Evolutionary conservation across 2,113 vertebrate species (phyloP).

Genomic region (Tympanuchus pallidicinctus): DNA sequence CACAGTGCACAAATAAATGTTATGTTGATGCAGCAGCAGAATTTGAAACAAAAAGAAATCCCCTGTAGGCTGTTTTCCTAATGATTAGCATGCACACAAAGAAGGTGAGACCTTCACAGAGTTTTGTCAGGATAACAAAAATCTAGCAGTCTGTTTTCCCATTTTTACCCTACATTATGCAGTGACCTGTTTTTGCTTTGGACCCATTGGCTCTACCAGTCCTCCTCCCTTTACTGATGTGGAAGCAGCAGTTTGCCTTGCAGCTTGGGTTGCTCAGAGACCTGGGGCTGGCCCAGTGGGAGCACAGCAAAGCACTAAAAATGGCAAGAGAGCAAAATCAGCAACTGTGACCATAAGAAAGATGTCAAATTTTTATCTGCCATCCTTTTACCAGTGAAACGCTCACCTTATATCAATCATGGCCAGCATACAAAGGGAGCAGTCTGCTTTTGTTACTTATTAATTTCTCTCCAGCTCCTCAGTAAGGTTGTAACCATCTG

Average conservation of each 20-base stretch:
- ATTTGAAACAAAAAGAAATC: slow-evolving; percentile 40
- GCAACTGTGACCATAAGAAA: not conserved
- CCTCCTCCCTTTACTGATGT: not conserved
- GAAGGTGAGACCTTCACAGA: not conserved
- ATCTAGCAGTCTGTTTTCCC: not conserved
- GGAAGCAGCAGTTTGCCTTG: not conserved
- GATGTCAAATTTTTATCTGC: not conserved
- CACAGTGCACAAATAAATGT: slow-evolving; percentile 23
- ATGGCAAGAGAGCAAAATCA: not conserved
- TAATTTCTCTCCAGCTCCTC: not conserved
- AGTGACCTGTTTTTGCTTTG: not conserved
- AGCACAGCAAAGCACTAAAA: not conserved
- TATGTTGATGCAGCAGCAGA: slow-evolving; percentile 22
- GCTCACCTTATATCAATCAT: not conserved
- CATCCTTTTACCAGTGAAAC: not conserved
- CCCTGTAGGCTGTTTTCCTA: not conserved
- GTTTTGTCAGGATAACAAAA: not conserved
- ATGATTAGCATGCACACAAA: not conserved
- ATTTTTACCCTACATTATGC: not conserved
- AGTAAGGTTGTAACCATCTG: not conserved
- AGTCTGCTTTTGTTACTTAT: not conserved
- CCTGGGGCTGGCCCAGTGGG: not conserved
- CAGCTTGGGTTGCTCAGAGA: not conserved
- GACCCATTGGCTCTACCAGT: not conserved
- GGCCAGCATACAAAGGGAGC: not conserved